A percentile compares a stretch with the other conserved stretches of the same genome.
Evolutionary conservation across 2,888 invertebrate species (phyloP).

Genomic region (Parnassius smintheus): DNA sequence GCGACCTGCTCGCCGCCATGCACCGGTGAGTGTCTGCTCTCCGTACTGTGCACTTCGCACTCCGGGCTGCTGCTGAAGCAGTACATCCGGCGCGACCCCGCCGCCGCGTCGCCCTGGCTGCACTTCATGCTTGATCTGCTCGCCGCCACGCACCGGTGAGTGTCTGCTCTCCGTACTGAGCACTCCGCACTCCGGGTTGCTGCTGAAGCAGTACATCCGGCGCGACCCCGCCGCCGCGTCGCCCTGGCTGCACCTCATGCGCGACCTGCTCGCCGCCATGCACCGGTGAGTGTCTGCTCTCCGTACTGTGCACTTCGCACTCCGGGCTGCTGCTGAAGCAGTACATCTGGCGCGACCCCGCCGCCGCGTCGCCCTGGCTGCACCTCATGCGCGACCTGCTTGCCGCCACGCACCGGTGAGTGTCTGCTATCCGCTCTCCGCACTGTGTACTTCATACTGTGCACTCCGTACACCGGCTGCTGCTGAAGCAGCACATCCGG

Average conservation of each 20-base stretch:
- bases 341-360: slow-evolving; percentile 88
- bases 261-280: slow-evolving; percentile 51
- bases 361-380: slow-evolving; percentile 86
- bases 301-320: too few species aligned
- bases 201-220: slow-evolving; percentile 36
- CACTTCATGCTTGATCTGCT: too few species aligned
- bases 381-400: slow-evolving; percentile 84
- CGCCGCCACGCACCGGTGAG: too few species aligned
- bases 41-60: too few species aligned
- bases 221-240: slow-evolving; percentile 60
- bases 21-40: slow-evolving; percentile 59
- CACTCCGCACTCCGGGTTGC: too few species aligned
- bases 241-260: slow-evolving; percentile 50
- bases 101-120: too few species aligned
- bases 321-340: slow-evolving; percentile 89
- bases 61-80: too few species aligned
- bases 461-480: too few species aligned
- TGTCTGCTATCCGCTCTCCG: neutral
- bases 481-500: too few species aligned
- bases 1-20: slow-evolving; percentile 81
- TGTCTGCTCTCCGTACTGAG: too few species aligned
- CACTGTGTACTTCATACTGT: slow-evolving; percentile 82
- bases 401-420: slow-evolving; percentile 73
- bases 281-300: slow-evolving; percentile 81
- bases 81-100: too few species aligned